Evolutionary conservation across 1,140 invertebrate genomes (phyloP), one percentile per base, ranked within the genome.

Genomic region (Hormaphis cornu): DNA sequence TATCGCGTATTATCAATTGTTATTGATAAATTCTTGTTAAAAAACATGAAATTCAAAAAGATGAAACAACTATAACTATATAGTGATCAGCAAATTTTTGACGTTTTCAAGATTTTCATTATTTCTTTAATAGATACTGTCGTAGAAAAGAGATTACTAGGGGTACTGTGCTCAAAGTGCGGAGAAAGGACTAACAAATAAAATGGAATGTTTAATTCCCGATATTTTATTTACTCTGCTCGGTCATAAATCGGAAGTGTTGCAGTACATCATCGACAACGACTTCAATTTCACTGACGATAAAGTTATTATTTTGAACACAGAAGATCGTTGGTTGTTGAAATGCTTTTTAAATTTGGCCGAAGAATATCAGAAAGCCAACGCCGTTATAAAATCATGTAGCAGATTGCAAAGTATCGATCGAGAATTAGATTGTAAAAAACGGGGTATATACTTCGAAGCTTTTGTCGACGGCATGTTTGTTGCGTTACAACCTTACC

Each of bases 181-280:
- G n/a, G n/a, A n/a, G n/a, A n/a, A n/a, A n/a, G n/a, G n/a, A n/a
- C n/a, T 56, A 35, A 37, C 6, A 16, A 37, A 37, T 37, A 58
- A 20, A 40, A 58, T 58, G 28, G 61, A 48, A 50, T 20, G 44
- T 22, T 66, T 66, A 30, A 48, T 66, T 66, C 61, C 61, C 6
- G 61, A 66, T 30, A 66, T 66, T 24, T 35, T 66, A 35, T 66
- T 48, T 50, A 22, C 26, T 22, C 18, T 66, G 16, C 44, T 66
- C 16, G 61, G 61, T 22, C 28, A 66, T 35, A 48, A 66, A 33
- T 66, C 61, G 16, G 44, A 48, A 16, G 6, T 66, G 22, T 48
- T 66, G 4, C 42, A 66, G 8, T 20, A n/a, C 50, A 46, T 46
- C 16, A 28, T 33, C 0, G 61, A 66, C 18, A 61, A 30, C 46